Evolutionary conservation across 2,888 invertebrate genomes (phyloP), one percentile per base, ranked within the genome.

Genomic region (Xestia sexstrigata): DNA sequence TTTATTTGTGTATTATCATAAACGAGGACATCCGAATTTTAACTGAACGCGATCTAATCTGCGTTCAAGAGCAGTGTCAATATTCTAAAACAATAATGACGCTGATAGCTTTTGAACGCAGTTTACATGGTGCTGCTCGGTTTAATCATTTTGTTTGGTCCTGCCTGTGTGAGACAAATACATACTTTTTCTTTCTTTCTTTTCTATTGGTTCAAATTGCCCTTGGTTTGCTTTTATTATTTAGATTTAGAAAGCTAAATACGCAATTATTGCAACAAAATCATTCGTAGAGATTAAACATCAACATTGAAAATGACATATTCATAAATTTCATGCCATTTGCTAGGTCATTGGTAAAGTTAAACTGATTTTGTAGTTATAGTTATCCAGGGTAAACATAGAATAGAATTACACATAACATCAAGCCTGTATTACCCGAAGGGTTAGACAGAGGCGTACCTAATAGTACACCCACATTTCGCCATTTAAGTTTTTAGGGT

Each of bases 1-100:
- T 82, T 79, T 70, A 82, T 82, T 79, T 62, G 39, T 15, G n/a
- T 42, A 4, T 65, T 15, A 42, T n/a, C n/a, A n/a, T 42, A 8
- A n/a, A 39, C 15, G 8, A 60, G 7, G 15, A 3, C n/a, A 3
- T 42, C n/a, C 65, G n/a, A 42, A n/a, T 42, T 42, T 35, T 15
- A 13, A 15, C 8, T 42, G 15, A 65, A 17, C 17, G 65, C 65
- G 42, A 26, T 26, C 17, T 20, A 20, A 26, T 26, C n/a, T 1
- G 20, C 20, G 35, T 35, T 23, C 17, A 39, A 35, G 23, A 11
- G 23, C 20, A n/a, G 7, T n/a, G 13, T 42, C 15, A 42, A 42
- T n/a, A 15, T n/a, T 39, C 0, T 1, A n/a, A 7, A 39, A 2
- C 42, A 63, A 39, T 15, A 11, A n/a, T 13, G 63, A 23, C 63